phyloP scores from a whole-genome alignment of 2,113 vertebrate species.

The Gymnarchus niloticus region DNA sequence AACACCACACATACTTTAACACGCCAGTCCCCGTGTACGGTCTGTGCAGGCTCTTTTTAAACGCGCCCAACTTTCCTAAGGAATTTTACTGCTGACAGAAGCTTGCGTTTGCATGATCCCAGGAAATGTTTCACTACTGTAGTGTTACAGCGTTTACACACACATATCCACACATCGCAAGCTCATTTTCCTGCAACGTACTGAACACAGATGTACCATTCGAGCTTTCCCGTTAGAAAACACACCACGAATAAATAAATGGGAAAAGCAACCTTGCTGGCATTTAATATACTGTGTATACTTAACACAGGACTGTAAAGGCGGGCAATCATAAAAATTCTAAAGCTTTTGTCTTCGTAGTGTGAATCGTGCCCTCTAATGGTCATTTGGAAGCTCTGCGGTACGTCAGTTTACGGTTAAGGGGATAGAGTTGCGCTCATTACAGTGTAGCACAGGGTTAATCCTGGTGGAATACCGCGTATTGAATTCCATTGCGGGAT shows the following conservation, averaged over 20 bases:
- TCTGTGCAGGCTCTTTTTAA: not conserved
- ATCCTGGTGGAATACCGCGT: slow-evolving; percentile 17
- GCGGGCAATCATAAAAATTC: not conserved
- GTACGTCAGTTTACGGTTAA: not conserved
- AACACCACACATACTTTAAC: not conserved
- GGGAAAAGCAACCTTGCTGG: not conserved
- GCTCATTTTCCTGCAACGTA: not conserved
- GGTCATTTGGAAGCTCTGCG: not conserved
- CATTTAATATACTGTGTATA: not conserved
- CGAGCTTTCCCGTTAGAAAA: not conserved
- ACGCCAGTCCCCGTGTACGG: no score
- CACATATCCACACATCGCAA: not conserved
- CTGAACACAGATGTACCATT: not conserved
- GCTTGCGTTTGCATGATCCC: not conserved
- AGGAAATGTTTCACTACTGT: not conserved
- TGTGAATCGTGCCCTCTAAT: slow-evolving; percentile 12
- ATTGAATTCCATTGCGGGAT: slow-evolving; percentile 29
- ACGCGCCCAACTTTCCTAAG: not conserved
- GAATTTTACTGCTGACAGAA: not conserved
- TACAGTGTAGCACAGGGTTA: slow-evolving; percentile 5
- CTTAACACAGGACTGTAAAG: not conserved
- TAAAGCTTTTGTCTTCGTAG: not conserved
- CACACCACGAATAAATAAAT: not conserved
- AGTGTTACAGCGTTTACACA: not conserved
- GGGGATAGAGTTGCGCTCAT: slow-evolving; percentile 11